Base-by-base conservation (phyloP, 1,140 invertebrate genomes). In the Aradophagus sp. region DNA sequence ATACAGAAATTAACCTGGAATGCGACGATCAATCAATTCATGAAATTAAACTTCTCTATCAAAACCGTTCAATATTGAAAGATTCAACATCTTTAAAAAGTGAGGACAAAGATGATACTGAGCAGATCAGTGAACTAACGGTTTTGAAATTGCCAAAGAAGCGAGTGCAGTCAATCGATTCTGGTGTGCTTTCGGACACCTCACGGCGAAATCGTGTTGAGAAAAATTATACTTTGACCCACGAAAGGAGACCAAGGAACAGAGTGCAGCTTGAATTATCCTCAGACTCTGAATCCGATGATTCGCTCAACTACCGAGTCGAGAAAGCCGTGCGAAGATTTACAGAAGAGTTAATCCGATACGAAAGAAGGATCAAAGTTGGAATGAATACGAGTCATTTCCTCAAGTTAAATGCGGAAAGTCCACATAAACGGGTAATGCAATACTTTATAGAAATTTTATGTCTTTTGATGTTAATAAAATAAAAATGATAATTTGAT, bases 291-390 rank as follows among this genome's bases (percentile, higher is more conserved):
- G 66, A 70, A 39, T 78, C 72, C 17, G 74, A 79, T 34, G 74
- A 77, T 35, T 69, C 68, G 6, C 48, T 80, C n/a, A 70, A 62
- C 32, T 59, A 45, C 4, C 58, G 63, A 14, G 69, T 84, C 10
- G 80, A 83, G 31, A 50, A 65, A 15, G 81, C 67, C 11, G 78
- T 84, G 16, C 61, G 44, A 5, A 74, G 74, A 44, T 78, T 81
- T 42, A 83, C 80, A 0, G 78, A 83, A 53, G 71, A 83, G 26
- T 72, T 84, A 31, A 80, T 82, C 19, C 41, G 78, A 10, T 78
- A 74, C 29, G 83, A 84, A 16, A 77, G 78, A 12, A 70, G 56
- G 34, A 69, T 71, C 19, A 71, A 16, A 16, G 74, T 48, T 14
- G 62, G 69, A 29, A 62, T 63, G 16, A 77, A 71, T 50, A 16